These are phyloP conservation scores for Trachythela sp. DNA, from an alignment of 64 coral and sea anemone genomes.

Conservation along the genomic window DNA sequence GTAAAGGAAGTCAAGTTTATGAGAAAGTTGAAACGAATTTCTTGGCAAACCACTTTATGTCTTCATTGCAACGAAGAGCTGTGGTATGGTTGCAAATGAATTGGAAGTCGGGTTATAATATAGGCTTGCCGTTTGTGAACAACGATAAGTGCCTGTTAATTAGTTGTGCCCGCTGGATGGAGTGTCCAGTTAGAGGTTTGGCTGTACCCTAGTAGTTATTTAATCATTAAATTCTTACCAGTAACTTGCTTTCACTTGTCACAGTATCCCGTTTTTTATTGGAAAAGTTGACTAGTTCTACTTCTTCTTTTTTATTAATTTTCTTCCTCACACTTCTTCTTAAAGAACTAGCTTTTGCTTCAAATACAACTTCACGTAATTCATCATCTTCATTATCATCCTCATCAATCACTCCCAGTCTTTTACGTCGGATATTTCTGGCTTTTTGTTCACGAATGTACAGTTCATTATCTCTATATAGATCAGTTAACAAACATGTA, in stretches of 20 bases:
- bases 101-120: too few relatives aligned
- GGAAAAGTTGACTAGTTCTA: neutral
- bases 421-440: neutral
- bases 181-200: too few relatives aligned
- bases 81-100: too few relatives aligned
- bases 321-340: neutral
- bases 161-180: too few relatives aligned
- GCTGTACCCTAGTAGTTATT: neutral
- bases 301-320: neutral
- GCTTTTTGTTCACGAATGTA: neutral
- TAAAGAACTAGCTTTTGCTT: neutral
- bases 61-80: too few relatives aligned
- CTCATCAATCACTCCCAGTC: neutral
- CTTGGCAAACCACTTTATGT: too few relatives aligned
- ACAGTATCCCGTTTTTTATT: neutral
- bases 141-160: too few relatives aligned
- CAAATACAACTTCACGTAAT: conserved; percentile 13
- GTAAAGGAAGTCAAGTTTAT: too few relatives aligned
- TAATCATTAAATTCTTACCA: neutral
- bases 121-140: too few relatives aligned
- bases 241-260: neutral
- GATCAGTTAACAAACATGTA: neutral
- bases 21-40: too few relatives aligned
- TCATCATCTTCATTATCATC: neutral
- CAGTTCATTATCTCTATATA: conserved; percentile 3